phyloP scores from a whole-genome alignment of 2,113 vertebrate species.

The Carassius carassius region DNA sequence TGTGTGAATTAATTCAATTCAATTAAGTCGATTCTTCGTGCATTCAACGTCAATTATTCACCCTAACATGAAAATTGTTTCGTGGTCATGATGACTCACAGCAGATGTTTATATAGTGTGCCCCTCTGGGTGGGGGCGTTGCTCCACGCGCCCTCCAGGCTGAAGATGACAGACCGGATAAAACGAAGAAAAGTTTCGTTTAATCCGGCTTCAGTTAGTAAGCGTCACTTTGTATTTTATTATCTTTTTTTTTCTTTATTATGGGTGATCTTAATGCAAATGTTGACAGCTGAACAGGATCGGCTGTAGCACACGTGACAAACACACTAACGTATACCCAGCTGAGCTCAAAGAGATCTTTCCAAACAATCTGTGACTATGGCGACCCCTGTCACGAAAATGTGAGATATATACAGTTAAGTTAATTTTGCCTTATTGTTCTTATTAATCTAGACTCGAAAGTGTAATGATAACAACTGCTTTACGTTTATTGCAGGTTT shows the following conservation, averaged over 20 bases:
- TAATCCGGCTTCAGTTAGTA: conserved; percentile 71
- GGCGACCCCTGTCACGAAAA: conserved; percentile 64
- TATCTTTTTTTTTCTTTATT: background rate
- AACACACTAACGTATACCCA: conserved; percentile 71
- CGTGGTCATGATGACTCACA: background rate
- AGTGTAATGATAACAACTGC: background rate
- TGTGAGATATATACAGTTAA: conserved; percentile 46
- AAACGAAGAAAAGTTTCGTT: conserved; percentile 68
- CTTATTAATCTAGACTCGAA: background rate
- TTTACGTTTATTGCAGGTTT: conserved; percentile 27
- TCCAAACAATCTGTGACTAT: conserved; percentile 64
- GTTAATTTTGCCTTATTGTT: background rate
- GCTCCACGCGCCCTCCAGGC: conserved; percentile 59
- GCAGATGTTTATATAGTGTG: conserved; percentile 56
- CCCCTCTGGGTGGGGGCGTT: conserved; percentile 71
- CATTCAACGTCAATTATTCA: background rate
- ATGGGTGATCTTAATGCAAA: background rate
- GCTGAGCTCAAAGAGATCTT: conserved; percentile 68
- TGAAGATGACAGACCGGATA: conserved; percentile 59
- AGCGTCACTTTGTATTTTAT: conserved; percentile 3
- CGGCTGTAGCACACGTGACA: conserved; percentile 54
- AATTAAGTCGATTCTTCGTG: too few species aligned
- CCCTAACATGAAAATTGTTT: background rate
- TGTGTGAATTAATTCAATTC: too few species aligned
- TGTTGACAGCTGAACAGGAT: conserved; percentile 55